Evolutionary conservation across 2,888 invertebrate genomes (phyloP).

Genomic region (Crocallis elinguaria): DNA sequence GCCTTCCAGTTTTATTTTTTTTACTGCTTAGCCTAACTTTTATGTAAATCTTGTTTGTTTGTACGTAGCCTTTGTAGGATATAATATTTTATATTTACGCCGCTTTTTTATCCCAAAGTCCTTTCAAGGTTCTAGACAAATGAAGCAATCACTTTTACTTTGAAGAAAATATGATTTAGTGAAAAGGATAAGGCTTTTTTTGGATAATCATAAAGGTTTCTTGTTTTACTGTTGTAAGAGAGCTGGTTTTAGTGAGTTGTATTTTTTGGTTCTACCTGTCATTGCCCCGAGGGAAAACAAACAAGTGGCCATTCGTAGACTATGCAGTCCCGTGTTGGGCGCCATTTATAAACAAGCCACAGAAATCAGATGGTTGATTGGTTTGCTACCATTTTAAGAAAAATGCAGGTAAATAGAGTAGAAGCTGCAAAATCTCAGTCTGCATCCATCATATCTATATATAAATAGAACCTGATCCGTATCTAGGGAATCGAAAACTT

Average conservation of each 20-base stretch:
- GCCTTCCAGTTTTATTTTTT: neutral
- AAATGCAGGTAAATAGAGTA: no score
- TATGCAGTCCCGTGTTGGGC: no score
- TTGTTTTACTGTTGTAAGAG: neutral
- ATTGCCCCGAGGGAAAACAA: no score
- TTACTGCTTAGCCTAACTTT: slow-evolving; percentile 5
- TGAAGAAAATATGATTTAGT: slow-evolving; percentile 8
- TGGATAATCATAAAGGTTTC: slow-evolving; percentile 1
- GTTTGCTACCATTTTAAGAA: no score
- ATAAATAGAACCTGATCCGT: no score
- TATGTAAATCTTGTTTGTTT: slow-evolving; percentile 18
- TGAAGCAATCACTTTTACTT: slow-evolving; percentile 18
- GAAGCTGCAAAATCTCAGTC: no score
- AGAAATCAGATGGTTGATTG: no score
- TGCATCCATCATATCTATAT: no score
- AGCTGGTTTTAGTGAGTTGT: neutral
- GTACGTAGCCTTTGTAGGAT: slow-evolving; percentile 7
- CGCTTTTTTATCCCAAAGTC: neutral
- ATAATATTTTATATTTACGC: slow-evolving; percentile 16
- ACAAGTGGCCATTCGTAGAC: no score
- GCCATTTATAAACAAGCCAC: no score
- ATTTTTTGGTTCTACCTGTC: neutral
- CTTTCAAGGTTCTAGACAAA: slow-evolving; percentile 16
- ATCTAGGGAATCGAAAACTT: no score
- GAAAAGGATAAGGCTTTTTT: slow-evolving; percentile 1